These are phyloP conservation scores for Ennomos quercinarius DNA, from an alignment of 2,888 invertebrate species.

Conservation along the genomic window DNA sequence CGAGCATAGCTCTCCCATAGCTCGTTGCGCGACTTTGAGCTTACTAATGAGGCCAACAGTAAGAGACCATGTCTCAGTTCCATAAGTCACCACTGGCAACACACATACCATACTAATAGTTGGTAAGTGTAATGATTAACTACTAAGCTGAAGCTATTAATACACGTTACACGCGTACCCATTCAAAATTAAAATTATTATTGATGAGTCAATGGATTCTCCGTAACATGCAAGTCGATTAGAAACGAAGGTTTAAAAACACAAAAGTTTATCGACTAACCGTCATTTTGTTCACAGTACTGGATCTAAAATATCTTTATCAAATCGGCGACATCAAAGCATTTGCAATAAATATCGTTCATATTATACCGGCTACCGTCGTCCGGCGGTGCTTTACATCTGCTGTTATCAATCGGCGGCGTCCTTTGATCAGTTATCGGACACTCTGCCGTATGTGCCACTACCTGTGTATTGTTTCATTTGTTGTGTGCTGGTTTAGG, in stretches of 20 bases:
- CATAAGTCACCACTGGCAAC: too few species aligned
- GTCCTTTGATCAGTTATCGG: slow-evolving; percentile 67
- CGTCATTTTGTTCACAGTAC: slow-evolving; percentile 26
- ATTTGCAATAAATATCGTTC: slow-evolving; percentile 57
- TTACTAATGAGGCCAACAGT: too few species aligned
- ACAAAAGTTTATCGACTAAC: slow-evolving; percentile 24
- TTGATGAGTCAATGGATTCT: too few species aligned
- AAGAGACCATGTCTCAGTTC: too few species aligned
- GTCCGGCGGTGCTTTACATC: slow-evolving; percentile 65
- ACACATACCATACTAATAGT: too few species aligned
- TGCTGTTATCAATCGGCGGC: slow-evolving; percentile 62
- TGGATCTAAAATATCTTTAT: slow-evolving; percentile 44
- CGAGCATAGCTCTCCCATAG: too few species aligned
- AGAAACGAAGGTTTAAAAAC: slow-evolving; percentile 15
- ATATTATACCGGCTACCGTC: slow-evolving; percentile 66
- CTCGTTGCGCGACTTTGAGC: too few species aligned
- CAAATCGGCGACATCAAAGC: slow-evolving; percentile 64
- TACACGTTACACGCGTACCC: too few species aligned
- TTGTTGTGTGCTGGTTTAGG: slow-evolving; percentile 16
- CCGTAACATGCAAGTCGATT: slow-evolving; percentile 1
- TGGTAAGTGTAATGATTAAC: too few species aligned
- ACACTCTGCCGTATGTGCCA: slow-evolving; percentile 65
- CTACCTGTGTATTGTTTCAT: slow-evolving; percentile 68
- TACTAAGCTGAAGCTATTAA: too few species aligned
- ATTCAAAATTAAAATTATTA: too few species aligned